Base-by-base conservation (phyloP, 2,888 invertebrate species). In the Drosophila mimica region DNA sequence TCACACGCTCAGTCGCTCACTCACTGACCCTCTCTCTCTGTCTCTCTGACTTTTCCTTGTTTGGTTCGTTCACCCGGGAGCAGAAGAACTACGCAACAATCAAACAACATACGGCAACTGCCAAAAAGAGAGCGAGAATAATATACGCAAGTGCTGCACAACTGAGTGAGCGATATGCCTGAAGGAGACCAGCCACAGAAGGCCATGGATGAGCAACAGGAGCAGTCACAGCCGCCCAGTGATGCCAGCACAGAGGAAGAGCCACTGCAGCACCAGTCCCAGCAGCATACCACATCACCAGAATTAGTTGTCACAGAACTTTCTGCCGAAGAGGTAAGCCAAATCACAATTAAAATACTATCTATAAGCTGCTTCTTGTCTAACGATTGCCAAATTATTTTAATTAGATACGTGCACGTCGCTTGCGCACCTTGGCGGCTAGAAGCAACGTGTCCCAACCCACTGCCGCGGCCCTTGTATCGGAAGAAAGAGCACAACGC, bases 251-350 rank as follows among this genome's bases (percentile, higher is more conserved):
- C 48, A 20, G 67, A 72, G n/a, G 66, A 75, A 30, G 67, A 71
- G 38, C 46, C 63, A 58, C 54, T 70, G 34, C 58, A 68, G 40
- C 60, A 62, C 11, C 25, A 46, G 8, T 8, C 51, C 65, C 43
- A 52, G 30, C 54, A 51, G 1, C 59, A 76, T 31, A 28, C 43
- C 30, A 31, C 62, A 43, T 34, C 64, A 9, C 48, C 61, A 62
- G 63, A 63, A 8, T 49, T 52, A 38, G 59, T 71, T n/a, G 64
- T 61, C 74, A 96, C 96, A 94, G 97, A 97, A 95, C 94, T 97
- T 88, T 96, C 96, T 92, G 97, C 96, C 93, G 97, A 97, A 94
- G 97, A 97, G 96, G 97, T 97, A 94, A 95, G 95, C 28, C 20
- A 31, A n/a, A 51, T 31, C 3, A 17, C 28, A 70, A n/a, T 6